phyloP scores from a whole-genome alignment of 2,888 invertebrate genomes.

The Diloba caeruleocephala region DNA sequence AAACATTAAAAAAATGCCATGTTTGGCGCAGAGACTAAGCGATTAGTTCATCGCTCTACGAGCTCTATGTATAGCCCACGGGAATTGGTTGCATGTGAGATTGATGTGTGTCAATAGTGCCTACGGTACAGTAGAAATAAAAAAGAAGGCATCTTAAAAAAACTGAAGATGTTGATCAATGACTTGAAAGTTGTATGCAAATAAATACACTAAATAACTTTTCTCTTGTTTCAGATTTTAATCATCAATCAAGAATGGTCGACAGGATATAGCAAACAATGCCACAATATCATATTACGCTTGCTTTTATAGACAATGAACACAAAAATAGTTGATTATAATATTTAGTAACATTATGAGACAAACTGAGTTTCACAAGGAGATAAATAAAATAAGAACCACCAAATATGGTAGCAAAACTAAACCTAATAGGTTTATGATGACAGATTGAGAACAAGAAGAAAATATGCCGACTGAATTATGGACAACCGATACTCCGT shows the following conservation, averaged over 20 bases:
- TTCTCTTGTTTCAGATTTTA: constrained; percentile 56
- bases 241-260: constrained; percentile 53
- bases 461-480: constrained; percentile 80
- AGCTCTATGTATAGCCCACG: no score
- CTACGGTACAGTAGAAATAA: no score
- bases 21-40: no score
- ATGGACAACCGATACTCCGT: constrained; percentile 70
- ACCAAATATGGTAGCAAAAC: constrained; percentile 68
- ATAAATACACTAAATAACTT: constrained; percentile 19
- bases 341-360: constrained; percentile 63
- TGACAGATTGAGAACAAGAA: constrained; percentile 73
- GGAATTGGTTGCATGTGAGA: no score
- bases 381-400: constrained; percentile 51
- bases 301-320: constrained; percentile 8
- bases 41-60: no score
- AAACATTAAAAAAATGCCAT: no score
- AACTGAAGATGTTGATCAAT: background rate
- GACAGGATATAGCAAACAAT: constrained; percentile 26
- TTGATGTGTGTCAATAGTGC: no score
- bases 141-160: background rate
- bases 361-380: constrained; percentile 48
- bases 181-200: constrained; percentile 3
- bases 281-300: constrained; percentile 12
- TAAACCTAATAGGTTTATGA: constrained; percentile 77
- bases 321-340: constrained; percentile 12